Evolutionary conservation across 2,797 vertebrate genomes (phyloP), one percentile per base, ranked within the genome.

Genomic region (Pterois miles): DNA sequence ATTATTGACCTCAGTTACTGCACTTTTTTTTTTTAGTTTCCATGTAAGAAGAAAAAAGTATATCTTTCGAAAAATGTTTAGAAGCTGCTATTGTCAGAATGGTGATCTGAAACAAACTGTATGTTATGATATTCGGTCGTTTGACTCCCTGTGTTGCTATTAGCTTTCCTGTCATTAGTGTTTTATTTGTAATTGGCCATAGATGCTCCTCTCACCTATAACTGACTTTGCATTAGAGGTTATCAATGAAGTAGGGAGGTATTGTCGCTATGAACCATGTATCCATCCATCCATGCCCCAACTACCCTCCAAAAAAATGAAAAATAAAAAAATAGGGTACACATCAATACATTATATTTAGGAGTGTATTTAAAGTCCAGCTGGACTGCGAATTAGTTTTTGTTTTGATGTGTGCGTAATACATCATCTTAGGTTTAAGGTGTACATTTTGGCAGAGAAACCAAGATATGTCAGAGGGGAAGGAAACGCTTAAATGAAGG

Each of bases 1-100:
- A 95, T 95, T 93, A 94, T 95, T 96, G 95, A 96, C 95, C 96
- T 98, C 95, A 91, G 94, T 96, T 95, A 95, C 95, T 96, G 96
- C 96, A 97, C 96, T 97, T 96, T 70, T 48, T 54, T 94, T 93
- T 54, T 94, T 93, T 95, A 94, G 90, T 92, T 92, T 91, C 89
- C 91, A 90, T 92, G 91, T 92, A 93, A 93, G 89, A 90, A 94
- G 86, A 84, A 81, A 40, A 43, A 93, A 87, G 83, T 88, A 83
- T 90, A 90, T 90, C 81, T 92, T 91, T 91, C 86, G 74, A 92
- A 93, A 88, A 88, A 43, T 86, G 74, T 94, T 90, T 91, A 92
- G 92, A 94, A 93, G 96, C 96, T 98, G 97, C 97, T 98, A 95
- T 93, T 91, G 90, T 93, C 88, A 92, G 92, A 95, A 93, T 93